These are phyloP conservation scores for Dipodomys stephensi DNA, from an alignment of 2,113 vertebrate species.

Conservation along the genomic window DNA sequence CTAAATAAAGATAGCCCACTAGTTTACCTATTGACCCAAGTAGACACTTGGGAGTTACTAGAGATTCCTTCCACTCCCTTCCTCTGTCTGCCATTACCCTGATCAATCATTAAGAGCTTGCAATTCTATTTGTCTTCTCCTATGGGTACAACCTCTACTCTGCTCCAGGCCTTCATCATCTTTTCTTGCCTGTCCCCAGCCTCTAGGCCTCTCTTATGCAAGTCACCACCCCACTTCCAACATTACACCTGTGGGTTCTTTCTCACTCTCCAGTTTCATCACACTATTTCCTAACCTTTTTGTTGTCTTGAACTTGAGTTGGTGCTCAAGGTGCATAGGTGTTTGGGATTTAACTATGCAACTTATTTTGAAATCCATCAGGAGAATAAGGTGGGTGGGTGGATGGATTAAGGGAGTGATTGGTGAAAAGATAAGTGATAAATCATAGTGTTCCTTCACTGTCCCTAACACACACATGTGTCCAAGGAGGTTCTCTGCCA, in stretches of 20 bases:
- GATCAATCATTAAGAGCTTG: background rate
- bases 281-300: background rate
- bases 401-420: background rate
- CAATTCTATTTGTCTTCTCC: background rate
- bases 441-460: background rate
- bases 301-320: background rate
- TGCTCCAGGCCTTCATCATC: background rate
- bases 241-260: background rate
- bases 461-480: background rate
- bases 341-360: background rate
- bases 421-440: background rate
- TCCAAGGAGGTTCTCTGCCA: background rate
- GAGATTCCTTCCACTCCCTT: background rate
- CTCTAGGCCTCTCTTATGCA: too few species aligned
- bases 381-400: background rate
- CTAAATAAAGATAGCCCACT: background rate
- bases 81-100: background rate
- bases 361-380: constrained; percentile 21
- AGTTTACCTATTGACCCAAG: background rate
- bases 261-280: background rate
- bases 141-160: rapidly evolving
- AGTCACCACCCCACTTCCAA: too few species aligned
- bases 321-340: background rate
- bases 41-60: background rate
- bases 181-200: too few species aligned